Conservation (phyloP, 2,113 vertebrate species). For the Anthoscopus minutus region DNA sequence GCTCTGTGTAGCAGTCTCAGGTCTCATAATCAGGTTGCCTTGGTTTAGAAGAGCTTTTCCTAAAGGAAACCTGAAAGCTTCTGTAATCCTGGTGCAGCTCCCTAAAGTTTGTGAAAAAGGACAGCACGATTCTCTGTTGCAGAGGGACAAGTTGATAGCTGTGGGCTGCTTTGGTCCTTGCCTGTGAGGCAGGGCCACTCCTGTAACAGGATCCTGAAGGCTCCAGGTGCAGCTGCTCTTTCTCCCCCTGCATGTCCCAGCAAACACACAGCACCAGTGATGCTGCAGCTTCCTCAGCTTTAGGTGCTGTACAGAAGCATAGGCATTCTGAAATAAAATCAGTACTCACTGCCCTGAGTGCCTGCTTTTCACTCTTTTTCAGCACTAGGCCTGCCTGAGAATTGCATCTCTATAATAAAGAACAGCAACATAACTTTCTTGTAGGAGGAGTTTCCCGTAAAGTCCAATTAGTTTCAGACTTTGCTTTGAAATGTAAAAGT, state of each 20-base stretch:
- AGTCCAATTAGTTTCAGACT: not conserved
- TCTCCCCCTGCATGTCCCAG: not conserved
- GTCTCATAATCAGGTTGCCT: not conserved
- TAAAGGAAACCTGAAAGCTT: not conserved
- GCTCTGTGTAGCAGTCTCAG: not conserved
- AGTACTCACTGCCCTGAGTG: accelerated
- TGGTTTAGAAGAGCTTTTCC: not conserved
- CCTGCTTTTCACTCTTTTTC: not conserved
- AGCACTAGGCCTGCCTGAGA: not conserved
- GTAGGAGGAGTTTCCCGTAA: not conserved
- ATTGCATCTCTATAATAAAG: not conserved
- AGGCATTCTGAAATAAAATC: not conserved
- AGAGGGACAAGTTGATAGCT: not conserved
- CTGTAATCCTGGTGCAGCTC: not conserved
- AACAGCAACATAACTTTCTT: not conserved
- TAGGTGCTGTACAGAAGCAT: not conserved
- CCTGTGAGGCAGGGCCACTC: not conserved
- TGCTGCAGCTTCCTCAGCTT: not conserved
- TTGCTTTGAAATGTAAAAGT: not conserved
- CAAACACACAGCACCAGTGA: not conserved
- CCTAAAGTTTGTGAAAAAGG: not conserved
- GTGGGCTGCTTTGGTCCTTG: not conserved
- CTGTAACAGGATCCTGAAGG: not conserved
- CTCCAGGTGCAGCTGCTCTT: not conserved
- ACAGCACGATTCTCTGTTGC: not conserved